phyloP scores from a whole-genome alignment of 2,113 vertebrate species.

The Puffinus mauretanicus region DNA sequence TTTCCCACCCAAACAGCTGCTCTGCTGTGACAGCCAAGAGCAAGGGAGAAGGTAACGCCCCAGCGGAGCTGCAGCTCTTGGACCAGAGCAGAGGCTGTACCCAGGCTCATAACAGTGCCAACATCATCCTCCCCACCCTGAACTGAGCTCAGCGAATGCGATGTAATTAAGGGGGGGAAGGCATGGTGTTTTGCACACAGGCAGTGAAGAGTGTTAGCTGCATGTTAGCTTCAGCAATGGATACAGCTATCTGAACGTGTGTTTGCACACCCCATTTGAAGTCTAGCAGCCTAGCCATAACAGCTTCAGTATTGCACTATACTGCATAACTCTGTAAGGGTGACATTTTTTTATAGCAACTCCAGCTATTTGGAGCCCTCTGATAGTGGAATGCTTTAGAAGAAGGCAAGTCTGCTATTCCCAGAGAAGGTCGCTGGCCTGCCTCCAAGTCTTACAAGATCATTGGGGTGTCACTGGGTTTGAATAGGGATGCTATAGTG shows the following conservation, averaged over 20 bases:
- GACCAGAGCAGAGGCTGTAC: background rate
- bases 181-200: background rate
- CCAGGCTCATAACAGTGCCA: background rate
- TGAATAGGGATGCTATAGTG: background rate
- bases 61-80: background rate
- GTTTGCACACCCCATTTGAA: background rate
- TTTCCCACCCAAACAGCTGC: constrained; percentile 34
- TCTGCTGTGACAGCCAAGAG: background rate
- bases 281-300: background rate
- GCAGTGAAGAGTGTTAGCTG: background rate
- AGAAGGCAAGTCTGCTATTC: background rate
- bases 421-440: background rate
- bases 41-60: background rate
- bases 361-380: background rate
- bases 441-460: background rate
- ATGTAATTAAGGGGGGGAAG: background rate
- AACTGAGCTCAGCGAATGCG: fast-evolving
- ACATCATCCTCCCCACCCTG: background rate
- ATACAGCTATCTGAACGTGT: fast-evolving
- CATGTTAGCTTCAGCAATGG: fast-evolving
- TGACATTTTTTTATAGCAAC: background rate
- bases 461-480: background rate
- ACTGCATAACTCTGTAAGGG: background rate
- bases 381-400: background rate
- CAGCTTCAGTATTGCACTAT: background rate